phyloP scores from a whole-genome alignment of 1,140 invertebrate species.

The Dendroctonus valens region DNA sequence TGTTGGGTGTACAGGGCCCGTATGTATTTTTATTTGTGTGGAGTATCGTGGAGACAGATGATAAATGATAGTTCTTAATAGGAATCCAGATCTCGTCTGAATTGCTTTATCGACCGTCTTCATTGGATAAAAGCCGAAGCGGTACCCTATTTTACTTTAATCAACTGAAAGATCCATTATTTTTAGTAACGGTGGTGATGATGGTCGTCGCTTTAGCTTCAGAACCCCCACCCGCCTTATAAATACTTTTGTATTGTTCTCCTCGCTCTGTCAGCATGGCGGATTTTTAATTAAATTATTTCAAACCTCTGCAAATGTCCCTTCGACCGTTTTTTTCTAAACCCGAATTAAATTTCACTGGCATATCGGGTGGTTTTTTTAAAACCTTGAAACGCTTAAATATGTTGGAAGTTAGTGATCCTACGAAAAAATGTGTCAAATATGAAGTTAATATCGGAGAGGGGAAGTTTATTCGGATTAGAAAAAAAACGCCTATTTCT shows the following conservation, averaged over 20 bases:
- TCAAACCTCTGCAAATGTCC: no score
- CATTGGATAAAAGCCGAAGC: slow-evolving; percentile 40
- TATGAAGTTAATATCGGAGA: no score
- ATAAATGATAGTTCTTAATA: slow-evolving; percentile 47
- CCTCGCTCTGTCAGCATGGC: not conserved
- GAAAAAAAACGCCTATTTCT: no score
- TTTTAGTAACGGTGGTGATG: slow-evolving; percentile 31
- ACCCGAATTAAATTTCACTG: no score
- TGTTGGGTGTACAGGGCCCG: slow-evolving; percentile 24
- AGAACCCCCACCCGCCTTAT: slow-evolving; percentile 17
- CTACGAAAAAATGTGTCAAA: no score
- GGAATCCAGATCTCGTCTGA: slow-evolving; percentile 42
- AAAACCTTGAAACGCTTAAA: no score
- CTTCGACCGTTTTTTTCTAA: no score
- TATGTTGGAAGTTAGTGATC: no score
- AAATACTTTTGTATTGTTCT: slow-evolving; percentile 17
- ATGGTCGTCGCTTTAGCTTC: slow-evolving; percentile 26
- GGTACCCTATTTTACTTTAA: slow-evolving; percentile 41
- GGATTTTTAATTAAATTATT: no score
- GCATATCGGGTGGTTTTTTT: no score
- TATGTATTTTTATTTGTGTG: slow-evolving; percentile 39
- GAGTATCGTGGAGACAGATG: slow-evolving; percentile 44
- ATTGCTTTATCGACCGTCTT: slow-evolving; percentile 41
- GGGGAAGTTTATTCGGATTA: no score
- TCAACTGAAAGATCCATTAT: slow-evolving; percentile 38